Percentiles rank a stretch among this genome's conserved stretches.
These are phyloP conservation scores for Glyptemys insculpta DNA, from an alignment of 2,797 vertebrate species.

Conservation along the genomic window DNA sequence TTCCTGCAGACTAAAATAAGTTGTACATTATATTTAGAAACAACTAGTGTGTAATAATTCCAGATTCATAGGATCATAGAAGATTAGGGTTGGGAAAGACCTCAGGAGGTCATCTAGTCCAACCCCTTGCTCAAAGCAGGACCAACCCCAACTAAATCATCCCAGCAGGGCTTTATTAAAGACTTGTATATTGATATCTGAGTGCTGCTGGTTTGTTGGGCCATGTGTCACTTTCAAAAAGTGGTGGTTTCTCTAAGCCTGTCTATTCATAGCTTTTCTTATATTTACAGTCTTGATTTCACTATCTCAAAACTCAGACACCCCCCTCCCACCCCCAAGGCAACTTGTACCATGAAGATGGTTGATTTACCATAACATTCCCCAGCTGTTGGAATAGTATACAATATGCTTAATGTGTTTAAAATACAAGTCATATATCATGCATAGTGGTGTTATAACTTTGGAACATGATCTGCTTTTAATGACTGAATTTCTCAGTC, in stretches of 20 bases:
- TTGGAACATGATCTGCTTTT: constrained; percentile 1
- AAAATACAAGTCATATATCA: background rate
- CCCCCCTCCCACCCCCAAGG: background rate
- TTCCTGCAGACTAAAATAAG: background rate
- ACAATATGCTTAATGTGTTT: background rate
- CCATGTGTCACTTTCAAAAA: background rate
- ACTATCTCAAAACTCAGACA: background rate
- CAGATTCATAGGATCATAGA: background rate
- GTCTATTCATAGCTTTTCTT: background rate
- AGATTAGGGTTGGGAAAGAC: too few relatives aligned
- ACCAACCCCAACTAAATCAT: too few relatives aligned
- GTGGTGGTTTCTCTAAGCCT: background rate
- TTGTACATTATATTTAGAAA: background rate
- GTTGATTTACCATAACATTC: background rate
- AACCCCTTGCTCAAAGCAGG: too few relatives aligned
- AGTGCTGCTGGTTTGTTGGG: background rate
- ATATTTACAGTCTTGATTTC: background rate
- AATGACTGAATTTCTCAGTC: background rate
- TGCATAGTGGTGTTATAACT: fast-evolving
- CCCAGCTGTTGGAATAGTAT: background rate
- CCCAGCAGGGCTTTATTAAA: background rate
- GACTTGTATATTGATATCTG: background rate
- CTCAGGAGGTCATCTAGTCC: too few relatives aligned
- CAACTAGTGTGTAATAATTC: background rate
- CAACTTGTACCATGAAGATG: background rate